A percentile compares a stretch with the other conserved stretches of the same genome.
phyloP scores from a whole-genome alignment of 2,113 vertebrate species.

The Muntiacus muntjak region DNA sequence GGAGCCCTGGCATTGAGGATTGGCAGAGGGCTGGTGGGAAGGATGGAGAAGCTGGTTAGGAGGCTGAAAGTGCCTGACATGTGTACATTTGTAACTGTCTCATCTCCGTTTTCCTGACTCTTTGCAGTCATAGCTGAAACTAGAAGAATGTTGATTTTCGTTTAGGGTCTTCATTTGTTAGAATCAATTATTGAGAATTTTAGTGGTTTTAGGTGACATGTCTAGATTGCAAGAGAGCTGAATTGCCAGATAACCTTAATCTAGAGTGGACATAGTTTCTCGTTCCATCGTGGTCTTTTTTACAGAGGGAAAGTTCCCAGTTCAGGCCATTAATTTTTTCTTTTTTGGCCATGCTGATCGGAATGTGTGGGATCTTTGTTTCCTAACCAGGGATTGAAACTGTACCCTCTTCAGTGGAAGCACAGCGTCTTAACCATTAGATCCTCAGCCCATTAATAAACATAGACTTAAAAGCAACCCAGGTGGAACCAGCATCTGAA shows the following conservation, averaged over 20 bases:
- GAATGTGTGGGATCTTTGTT: fast-evolving
- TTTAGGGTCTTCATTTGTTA: not conserved
- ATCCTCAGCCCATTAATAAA: not conserved
- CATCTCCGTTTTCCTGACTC: not conserved
- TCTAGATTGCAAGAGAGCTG: not conserved
- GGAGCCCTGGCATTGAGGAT: not conserved
- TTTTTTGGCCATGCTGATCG: not conserved
- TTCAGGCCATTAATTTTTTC: not conserved
- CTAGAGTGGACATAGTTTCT: not conserved
- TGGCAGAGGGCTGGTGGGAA: not conserved
- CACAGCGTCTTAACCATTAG: not conserved
- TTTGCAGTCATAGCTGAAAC: not conserved
- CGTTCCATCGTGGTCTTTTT: not conserved
- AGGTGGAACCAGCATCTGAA: not conserved
- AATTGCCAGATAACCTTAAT: not conserved
- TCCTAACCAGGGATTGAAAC: not conserved
- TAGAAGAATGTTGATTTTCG: not conserved
- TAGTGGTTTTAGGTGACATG: not conserved
- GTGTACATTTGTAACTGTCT: not conserved
- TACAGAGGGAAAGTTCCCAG: not conserved
- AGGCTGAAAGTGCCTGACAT: not conserved
- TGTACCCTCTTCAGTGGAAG: not conserved
- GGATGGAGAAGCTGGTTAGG: not conserved
- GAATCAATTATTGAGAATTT: not conserved
- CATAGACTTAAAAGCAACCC: not conserved